Evolutionary conservation across 2,888 invertebrate species (phyloP), one percentile per base, ranked within the genome.

Genomic region (Hydropsyche betteni): DNA sequence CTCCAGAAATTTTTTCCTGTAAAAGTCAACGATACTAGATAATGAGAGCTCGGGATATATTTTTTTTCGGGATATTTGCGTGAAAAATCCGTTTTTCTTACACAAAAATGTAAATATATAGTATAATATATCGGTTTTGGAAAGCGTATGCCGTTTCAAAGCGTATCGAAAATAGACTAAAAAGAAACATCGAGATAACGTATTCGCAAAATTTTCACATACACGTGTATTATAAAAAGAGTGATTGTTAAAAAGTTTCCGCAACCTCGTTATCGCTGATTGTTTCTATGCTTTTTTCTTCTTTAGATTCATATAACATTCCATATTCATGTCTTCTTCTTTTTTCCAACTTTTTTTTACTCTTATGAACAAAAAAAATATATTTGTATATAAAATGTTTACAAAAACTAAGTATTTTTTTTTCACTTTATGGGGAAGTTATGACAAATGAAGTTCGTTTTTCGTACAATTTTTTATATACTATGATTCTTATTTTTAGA

Each of bases 261-360:
- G n/a, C 64, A 64, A 64, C 64, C 64, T 64, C 64, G 64, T 64
- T 64, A 64, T 64, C 64, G n/a, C 64, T 64, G 64, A 64, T 64
- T 64, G 64, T 64, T 64, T 64, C 64, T 64, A 36, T 36, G 5
- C 64, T 55, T 55, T 55, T 55, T n/a, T 55, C 16, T 55, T 16
- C 55, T 64, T 2, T 64, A 6, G 36, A 36, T 36, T 64, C 36
- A 36, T 64, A 34, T 34, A 8, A 64, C 34, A 64, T 64, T 36
- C 36, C 36, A 58, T 16, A 58, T 34, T 36, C 34, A 33, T 64
- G 10, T 24, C 33, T 6, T 36, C 34, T 64, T 34, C 36, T 64
- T n/a, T 34, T 64, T 1, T 64, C 12, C 16, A 24, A 24, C 10
- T 44, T 44, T 44, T 44, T 44, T 44, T 1, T 10, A 44, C 44